Percentiles rank a stretch among this genome's conserved stretches.
Evolutionary conservation across 2,113 vertebrate genomes (phyloP).

Genomic region (Anser brachyrhynchus): DNA sequence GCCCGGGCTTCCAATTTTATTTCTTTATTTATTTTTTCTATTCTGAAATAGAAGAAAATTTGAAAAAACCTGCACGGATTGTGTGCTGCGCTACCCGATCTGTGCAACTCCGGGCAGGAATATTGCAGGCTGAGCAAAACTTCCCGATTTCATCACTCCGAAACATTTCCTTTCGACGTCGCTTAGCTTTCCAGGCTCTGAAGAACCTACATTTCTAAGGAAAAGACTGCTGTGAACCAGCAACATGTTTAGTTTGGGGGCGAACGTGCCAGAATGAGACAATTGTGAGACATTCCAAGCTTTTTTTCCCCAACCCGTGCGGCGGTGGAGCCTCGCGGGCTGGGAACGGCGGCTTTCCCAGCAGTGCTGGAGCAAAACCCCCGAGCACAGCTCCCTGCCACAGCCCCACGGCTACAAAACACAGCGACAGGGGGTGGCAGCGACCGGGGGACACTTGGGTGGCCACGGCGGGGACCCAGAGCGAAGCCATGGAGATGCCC

Average conservation of each 20-base stretch:
- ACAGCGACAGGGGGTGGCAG: fast-evolving
- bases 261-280: neutral
- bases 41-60: neutral
- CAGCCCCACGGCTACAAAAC: neutral
- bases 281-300: neutral
- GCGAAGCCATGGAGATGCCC: fast-evolving
- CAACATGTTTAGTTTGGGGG: fast-evolving
- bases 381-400: neutral
- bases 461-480: fast-evolving
- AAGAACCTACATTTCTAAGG: neutral
- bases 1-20: neutral
- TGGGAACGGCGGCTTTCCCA: neutral
- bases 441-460: fast-evolving
- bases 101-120: neutral
- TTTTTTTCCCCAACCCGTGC: neutral
- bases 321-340: neutral
- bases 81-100: neutral
- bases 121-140: neutral
- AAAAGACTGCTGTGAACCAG: neutral
- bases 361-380: neutral
- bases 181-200: neutral
- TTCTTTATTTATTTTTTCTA: neutral
- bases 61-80: neutral
- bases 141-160: neutral
- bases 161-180: neutral